Evolutionary conservation across 2,888 invertebrate species (phyloP).

Genomic region (Lepetodrilus schrolli): DNA sequence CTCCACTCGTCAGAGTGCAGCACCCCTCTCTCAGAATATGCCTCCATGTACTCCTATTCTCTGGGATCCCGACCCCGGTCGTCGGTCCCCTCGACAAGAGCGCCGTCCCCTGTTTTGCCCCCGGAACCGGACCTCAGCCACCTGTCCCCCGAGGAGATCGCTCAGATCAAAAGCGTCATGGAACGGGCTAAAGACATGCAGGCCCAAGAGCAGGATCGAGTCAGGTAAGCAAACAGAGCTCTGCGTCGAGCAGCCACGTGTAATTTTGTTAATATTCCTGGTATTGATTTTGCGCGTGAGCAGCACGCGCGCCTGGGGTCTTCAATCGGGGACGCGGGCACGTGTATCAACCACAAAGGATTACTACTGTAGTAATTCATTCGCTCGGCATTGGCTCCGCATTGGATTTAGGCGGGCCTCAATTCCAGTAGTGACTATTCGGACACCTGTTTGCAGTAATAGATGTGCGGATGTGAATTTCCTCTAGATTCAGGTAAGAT

Average conservation of each 20-base stretch:
- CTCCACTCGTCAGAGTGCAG: conserved; percentile 43
- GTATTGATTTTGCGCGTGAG: background rate
- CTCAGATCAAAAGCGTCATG: conserved; percentile 81
- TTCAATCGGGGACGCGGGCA: background rate
- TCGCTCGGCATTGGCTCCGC: too few relatives aligned
- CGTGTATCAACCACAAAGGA: background rate
- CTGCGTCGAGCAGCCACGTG: background rate
- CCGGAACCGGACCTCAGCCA: conserved; percentile 79
- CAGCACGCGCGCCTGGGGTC: background rate
- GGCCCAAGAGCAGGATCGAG: conserved; percentile 65
- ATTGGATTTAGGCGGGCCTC: too few relatives aligned
- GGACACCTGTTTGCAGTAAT: too few relatives aligned
- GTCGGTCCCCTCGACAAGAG: conserved; percentile 63
- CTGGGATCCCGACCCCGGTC: conserved; percentile 58
- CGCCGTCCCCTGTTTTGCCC: conserved; percentile 69
- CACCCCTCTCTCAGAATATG: conserved; percentile 63
- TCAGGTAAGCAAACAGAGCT: conserved; percentile 58
- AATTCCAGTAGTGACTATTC: too few relatives aligned
- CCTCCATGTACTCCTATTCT: conserved; percentile 64
- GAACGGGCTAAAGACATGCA: conserved; percentile 78
- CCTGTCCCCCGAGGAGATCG: conserved; percentile 79
- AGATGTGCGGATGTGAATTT: too few relatives aligned
- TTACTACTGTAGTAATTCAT: background rate
- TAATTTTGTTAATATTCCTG: background rate
- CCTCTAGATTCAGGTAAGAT: too few relatives aligned